These are phyloP conservation scores for Diuraphis noxia DNA, from an alignment of 1,140 invertebrate genomes.

Conservation along the genomic window DNA sequence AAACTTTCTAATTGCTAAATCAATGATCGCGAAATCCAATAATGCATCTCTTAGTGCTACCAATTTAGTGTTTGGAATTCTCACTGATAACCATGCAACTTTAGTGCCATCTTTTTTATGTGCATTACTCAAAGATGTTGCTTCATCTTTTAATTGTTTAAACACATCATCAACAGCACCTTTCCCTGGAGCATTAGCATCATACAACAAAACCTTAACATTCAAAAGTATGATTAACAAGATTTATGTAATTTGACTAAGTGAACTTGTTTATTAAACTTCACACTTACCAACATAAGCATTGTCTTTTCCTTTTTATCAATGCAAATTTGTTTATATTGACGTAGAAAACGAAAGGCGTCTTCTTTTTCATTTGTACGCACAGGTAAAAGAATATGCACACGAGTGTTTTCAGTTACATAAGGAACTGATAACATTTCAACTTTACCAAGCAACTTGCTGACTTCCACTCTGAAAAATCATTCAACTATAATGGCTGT, in stretches of 20 bases:
- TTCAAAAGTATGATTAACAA: slow-evolving; percentile 54
- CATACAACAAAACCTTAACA: slow-evolving; percentile 67
- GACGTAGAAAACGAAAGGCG: slow-evolving; percentile 69
- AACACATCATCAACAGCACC: slow-evolving; percentile 68
- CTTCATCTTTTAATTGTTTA: slow-evolving; percentile 68
- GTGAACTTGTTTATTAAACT: slow-evolving; percentile 56
- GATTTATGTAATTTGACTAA: not conserved
- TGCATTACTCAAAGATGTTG: slow-evolving; percentile 68
- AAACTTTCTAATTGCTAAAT: slow-evolving; percentile 73
- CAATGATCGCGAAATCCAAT: slow-evolving; percentile 71
- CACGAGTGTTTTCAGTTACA: slow-evolving; percentile 83
- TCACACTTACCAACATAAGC: slow-evolving; percentile 68
- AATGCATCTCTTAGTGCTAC: slow-evolving; percentile 60
- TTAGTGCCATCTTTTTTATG: slow-evolving; percentile 71
- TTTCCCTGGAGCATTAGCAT: slow-evolving; percentile 67
- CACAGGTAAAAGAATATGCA: slow-evolving; percentile 75
- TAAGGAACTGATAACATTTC: slow-evolving; percentile 87
- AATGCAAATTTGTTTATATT: slow-evolving; percentile 73
- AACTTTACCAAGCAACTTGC: slow-evolving; percentile 79
- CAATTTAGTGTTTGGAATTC: slow-evolving; percentile 62
- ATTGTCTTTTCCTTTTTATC: slow-evolving; percentile 77
- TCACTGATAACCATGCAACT: slow-evolving; percentile 73
- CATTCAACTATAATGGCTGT: slow-evolving; percentile 8
- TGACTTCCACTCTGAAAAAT: slow-evolving; percentile 67
- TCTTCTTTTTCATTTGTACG: slow-evolving; percentile 63